Evolutionary conservation across 2,888 invertebrate species (phyloP).

Genomic region (Diachrysia chrysitis): DNA sequence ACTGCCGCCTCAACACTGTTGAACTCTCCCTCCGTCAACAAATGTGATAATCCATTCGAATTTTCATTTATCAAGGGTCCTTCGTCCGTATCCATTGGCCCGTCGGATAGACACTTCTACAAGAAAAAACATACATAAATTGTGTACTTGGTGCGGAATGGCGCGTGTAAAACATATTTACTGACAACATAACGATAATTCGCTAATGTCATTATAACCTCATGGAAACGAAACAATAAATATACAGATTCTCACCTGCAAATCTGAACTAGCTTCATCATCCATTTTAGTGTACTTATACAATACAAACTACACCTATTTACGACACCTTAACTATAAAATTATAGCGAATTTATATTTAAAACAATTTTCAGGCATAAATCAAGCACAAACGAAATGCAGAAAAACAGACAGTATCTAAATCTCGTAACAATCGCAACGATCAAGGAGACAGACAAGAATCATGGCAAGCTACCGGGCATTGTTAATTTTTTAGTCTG

Average conservation of each 20-base stretch:
- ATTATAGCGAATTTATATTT: not conserved
- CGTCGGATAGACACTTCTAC: conserved; percentile 82
- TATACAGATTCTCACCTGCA: conserved; percentile 70
- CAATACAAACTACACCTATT: conserved; percentile 13
- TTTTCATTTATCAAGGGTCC: conserved; percentile 85
- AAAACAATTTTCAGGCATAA: conserved; percentile 10
- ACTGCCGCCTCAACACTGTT: conserved; percentile 83
- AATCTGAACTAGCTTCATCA: conserved; percentile 81
- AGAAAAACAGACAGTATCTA: conserved; percentile 1
- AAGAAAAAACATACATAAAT: conserved; percentile 53
- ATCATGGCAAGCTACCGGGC: conserved; percentile 3
- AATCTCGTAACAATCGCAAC: not conserved
- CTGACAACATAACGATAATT: conserved; percentile 11
- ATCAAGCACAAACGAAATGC: not conserved
- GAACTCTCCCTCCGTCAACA: conserved; percentile 84
- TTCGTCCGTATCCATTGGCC: conserved; percentile 84
- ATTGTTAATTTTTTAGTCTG: not conserved
- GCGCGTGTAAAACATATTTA: conserved; percentile 6
- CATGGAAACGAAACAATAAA: conserved; percentile 18
- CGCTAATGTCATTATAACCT: conserved; percentile 56
- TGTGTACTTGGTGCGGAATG: not conserved
- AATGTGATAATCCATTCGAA: conserved; percentile 84
- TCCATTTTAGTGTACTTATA: conserved; percentile 59
- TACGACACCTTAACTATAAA: conserved; percentile 12
- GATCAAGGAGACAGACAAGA: too few species aligned